Base-by-base conservation (phyloP, 2,888 invertebrate genomes). In the Metellina segmentata region DNA sequence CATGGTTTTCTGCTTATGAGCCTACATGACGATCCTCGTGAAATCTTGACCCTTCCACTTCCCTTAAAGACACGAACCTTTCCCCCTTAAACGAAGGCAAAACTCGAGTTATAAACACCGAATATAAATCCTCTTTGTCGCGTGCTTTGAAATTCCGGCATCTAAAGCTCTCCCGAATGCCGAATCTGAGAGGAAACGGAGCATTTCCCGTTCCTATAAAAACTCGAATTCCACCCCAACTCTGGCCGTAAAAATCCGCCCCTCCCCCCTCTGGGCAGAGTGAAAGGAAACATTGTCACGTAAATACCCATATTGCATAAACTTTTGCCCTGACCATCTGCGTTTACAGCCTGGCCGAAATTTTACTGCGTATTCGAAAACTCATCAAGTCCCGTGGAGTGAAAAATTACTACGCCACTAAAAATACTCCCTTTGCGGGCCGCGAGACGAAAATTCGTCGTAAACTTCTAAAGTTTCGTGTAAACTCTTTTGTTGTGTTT, bases 371-470 rank as follows among this genome's bases (percentile, higher is more conserved):
- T 70, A 70, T 86, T 78, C 78, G 49, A 78, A 78, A 78, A 86
- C 70, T 86, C 78, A 77, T 86, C 85, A 86, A 86, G 70, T 70
- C 51, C 19, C 20, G 49, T 61, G 69, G 20, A 70, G 78, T 78
- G 85, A 86, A 86, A 85, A 86, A 86, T 77, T 78, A 78, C 85
- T 70, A n/a, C 48, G 49, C 61, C 77, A 70, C 85, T 86, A 78
- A 86, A 86, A 86, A 69, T 70, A 48, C 34, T 7, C 20, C 20
- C 5, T 71, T 20, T 7, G 6, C 61, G 6, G 7, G 34, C 1
- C 34, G 34, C 34, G 34, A 34, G 4, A 34, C 7, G 61, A 34
- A 61, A 85, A 34, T 86, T 51, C n/a, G 19, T 48, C 52, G 69
- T 86, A 78, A 78, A 70, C 11, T 78, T 5, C 19, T 69, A 13